Evolutionary conservation across 2,888 invertebrate species (phyloP), one percentile per base, ranked within the genome.

Genomic region (Cosmia pyralina): DNA sequence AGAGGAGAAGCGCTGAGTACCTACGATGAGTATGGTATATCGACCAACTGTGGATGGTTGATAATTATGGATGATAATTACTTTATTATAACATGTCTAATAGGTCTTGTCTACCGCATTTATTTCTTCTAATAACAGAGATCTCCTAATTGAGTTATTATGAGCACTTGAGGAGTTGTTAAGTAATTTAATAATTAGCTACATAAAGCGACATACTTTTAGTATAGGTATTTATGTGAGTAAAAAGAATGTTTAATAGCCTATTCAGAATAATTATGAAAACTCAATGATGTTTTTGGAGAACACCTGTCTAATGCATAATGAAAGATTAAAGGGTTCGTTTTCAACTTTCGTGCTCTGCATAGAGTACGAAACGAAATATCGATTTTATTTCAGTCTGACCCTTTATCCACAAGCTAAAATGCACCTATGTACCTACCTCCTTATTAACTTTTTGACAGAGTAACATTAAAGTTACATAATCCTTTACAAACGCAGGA

Each of bases 81-180:
- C 28, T 28, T 28, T 28, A 28, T 2, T 28, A 28, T 1, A 28
- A 28, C 28, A 28, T 3, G 28, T 28, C n/a, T 28, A 50, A 22
- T 48, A 22, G 22, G 3, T 65, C 10, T n/a, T n/a, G 13, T 53
- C 22, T 38, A n/a, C 19, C 5, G 15, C 63, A 38, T 22, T 50
- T 28, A 41, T 57, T 41, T 19, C 22, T 44, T 50, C 7, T 34
- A 55, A 22, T 63, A 72, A 15, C 17, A 73, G 13, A 46, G 13
- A 72, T 34, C 28, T 44, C 15, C 13, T 55, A 62, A 73, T 64
- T 58, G 19, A 38, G n/a, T 38, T 46, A 57, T 52, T 52, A 48
- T 53, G 22, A 75, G 41, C 58, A 17, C n/a, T 48, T 50, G 17
- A 7, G 17, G 5, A n/a, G 28, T 28, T 28, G 28, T 28, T 28